Evolutionary conservation across 2,113 vertebrate genomes (phyloP).

Genomic region (Laticauda colubrina): DNA sequence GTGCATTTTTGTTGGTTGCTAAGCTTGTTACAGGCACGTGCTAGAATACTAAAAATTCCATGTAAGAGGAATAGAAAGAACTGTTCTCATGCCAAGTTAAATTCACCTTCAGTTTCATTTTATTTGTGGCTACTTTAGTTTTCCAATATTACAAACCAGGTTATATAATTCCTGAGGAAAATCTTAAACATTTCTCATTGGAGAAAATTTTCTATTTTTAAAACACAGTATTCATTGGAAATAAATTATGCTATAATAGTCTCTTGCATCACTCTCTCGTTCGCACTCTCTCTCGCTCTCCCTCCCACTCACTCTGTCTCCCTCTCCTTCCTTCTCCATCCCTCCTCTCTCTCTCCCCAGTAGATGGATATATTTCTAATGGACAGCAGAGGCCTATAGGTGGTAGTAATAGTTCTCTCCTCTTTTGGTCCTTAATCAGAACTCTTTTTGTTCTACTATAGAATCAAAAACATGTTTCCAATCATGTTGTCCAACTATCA

Average conservation of each 20-base stretch:
- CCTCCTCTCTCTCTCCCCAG: background rate
- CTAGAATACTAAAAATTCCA: conserved; percentile 30
- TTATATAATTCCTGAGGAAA: background rate
- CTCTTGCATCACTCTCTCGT: background rate
- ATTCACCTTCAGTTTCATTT: conserved; percentile 21
- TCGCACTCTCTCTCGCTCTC: background rate
- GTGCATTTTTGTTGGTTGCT: conserved; percentile 12
- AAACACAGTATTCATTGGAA: background rate
- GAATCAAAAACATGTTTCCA: background rate
- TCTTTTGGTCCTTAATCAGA: background rate
- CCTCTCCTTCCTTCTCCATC: no score
- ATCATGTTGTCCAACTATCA: background rate
- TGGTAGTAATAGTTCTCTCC: background rate
- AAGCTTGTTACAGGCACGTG: conserved; percentile 30
- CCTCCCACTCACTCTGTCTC: no score
- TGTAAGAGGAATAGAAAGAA: background rate
- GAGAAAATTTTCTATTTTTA: background rate
- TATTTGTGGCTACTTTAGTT: background rate
- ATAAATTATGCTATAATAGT: background rate
- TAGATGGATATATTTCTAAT: background rate
- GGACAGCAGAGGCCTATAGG: background rate
- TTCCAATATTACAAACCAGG: background rate
- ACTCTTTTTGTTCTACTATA: background rate
- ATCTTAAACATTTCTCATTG: background rate
- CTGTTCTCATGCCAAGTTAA: conserved; percentile 24